These are phyloP conservation scores for Helarctos malayanus DNA, from an alignment of 2,797 vertebrate species.

Conservation along the genomic window DNA sequence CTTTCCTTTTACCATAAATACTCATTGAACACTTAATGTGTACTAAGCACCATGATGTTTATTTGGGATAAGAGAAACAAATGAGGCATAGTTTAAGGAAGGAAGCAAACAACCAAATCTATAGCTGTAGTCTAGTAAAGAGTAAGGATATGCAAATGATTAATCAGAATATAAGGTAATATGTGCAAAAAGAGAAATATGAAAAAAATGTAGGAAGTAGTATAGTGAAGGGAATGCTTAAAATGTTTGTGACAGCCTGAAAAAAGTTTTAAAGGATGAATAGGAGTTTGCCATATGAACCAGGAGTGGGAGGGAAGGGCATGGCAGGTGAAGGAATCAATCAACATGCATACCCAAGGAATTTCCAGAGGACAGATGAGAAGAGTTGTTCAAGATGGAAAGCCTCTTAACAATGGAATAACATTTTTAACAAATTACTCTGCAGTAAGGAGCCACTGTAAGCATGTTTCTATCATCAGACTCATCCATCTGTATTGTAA, in stretches of 20 bases:
- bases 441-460: neutral
- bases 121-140: neutral
- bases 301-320: neutral
- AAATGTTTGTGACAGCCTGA: neutral
- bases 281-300: slow-evolving; percentile 54
- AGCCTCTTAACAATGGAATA: slow-evolving; percentile 41
- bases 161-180: neutral
- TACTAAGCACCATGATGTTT: neutral
- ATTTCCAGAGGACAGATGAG: slow-evolving; percentile 26
- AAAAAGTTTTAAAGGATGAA: slow-evolving; percentile 59
- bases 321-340: neutral
- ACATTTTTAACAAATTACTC: slow-evolving; percentile 72
- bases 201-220: neutral
- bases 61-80: neutral
- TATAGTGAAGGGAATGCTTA: neutral
- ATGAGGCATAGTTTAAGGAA: neutral
- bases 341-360: neutral
- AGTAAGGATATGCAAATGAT: neutral
- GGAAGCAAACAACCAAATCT: neutral
- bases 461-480: slow-evolving; percentile 61
- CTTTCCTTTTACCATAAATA: neutral
- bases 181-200: neutral
- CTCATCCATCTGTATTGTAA: slow-evolving; percentile 44
- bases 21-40: neutral
- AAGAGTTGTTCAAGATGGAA: slow-evolving; percentile 29